Evolutionary conservation across 2,797 vertebrate species (phyloP), one percentile per base, ranked within the genome.

Genomic region (Limnodromus scolopaceus): DNA sequence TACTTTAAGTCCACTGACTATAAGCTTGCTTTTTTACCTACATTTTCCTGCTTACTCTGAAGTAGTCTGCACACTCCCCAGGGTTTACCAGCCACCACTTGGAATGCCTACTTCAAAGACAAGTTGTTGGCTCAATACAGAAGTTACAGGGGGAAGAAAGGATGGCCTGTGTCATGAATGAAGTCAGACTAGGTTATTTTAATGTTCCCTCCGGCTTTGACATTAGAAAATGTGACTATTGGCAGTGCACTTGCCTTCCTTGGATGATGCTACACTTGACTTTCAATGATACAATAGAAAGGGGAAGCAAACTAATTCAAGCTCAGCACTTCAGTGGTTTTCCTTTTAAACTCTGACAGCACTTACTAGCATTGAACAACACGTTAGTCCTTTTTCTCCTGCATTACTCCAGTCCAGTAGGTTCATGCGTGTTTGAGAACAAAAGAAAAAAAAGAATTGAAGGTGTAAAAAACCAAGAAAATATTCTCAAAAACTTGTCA

Each of bases 401-500:
- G 36, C 87, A 51, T 96, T 96, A 83, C 65, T 94, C 84, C 87
- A 94, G 89, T 93, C 96, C 91, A 46, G 72, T 97, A 94, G 92
- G 95, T 89, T 96, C 87, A 43, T 92, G 78, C 96, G 81, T 97
- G 93, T 97, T 96, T 96, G 84, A 97, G 84, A 97, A 92, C 86
- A 86, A 91, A 96, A 93, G 87, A 92, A 75, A 86, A 83, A 83
- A 85, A 96, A 17, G 43, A 93, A 69, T 79, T 86, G 78, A 96
- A 93, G 84, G 94, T 97, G 97, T 97, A 96, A 96, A 98, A 76
- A 95, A 71, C 2, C 90, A 96, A 92, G 89, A 87, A 98, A 95
- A 92, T 90, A 95, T 89, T 98, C 98, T 97, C 83, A 90, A 94
- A 97, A 98, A 95, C 78, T 93, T 97, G 97, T 98, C 97, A 96